These are phyloP conservation scores for Halcyon leucocephala DNA, from an alignment of 2,797 vertebrate species.

Conservation along the genomic window DNA sequence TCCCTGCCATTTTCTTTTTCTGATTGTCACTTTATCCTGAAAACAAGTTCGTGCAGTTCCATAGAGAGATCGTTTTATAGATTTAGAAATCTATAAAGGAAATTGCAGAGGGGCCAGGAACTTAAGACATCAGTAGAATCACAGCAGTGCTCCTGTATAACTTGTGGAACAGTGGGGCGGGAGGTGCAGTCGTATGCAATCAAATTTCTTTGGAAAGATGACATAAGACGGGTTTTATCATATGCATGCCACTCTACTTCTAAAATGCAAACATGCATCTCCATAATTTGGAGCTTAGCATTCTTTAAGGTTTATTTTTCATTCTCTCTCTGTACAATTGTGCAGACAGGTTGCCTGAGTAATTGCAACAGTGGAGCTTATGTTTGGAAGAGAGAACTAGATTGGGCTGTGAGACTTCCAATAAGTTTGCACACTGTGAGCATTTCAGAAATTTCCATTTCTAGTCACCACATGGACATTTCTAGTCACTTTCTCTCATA, in stretches of 20 bases:
- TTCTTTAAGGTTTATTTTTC: constrained; percentile 54
- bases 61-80: background rate
- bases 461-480: background rate
- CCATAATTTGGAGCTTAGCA: constrained; percentile 45
- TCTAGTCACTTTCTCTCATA: background rate
- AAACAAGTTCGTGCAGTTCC: background rate
- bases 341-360: constrained; percentile 5
- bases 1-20: background rate
- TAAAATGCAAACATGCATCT: constrained; percentile 63
- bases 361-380: constrained; percentile 21
- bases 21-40: background rate
- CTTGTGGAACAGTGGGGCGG: background rate
- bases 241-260: background rate
- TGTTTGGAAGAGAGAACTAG: constrained; percentile 6
- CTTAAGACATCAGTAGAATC: background rate
- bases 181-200: background rate
- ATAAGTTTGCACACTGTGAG: background rate
- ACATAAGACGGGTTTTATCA: constrained; percentile 40
- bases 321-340: background rate
- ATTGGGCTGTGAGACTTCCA: constrained; percentile 10
- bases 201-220: constrained; percentile 22
- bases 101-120: background rate
- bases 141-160: background rate
- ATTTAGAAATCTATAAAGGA: constrained; percentile 11
- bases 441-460: background rate